Conservation (phyloP, 2,113 vertebrate genomes). For the Dinomys branickii region DNA sequence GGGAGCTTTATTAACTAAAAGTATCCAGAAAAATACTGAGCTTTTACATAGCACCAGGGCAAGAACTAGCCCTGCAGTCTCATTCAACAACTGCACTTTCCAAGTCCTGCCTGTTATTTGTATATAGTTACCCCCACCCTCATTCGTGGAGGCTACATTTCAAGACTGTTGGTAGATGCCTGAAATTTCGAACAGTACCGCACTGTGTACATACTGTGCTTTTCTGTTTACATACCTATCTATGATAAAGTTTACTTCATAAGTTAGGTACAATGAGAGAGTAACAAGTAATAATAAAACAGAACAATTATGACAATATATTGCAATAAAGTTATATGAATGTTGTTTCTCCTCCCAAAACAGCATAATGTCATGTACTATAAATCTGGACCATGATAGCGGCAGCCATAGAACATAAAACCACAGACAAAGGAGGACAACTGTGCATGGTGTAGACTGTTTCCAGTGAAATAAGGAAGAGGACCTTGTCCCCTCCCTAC, state of each 20-base stretch:
- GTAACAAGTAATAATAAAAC: neutral
- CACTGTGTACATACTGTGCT: neutral
- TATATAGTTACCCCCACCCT: neutral
- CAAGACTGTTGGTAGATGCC: neutral
- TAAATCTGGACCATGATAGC: neutral
- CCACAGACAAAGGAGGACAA: neutral
- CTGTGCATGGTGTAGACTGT: too few relatives aligned
- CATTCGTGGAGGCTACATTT: neutral
- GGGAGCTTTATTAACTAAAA: neutral
- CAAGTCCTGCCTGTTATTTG: neutral
- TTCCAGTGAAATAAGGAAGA: neutral
- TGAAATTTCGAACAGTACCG: neutral
- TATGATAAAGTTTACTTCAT: neutral
- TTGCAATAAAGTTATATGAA: neutral
- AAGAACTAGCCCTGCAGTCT: neutral
- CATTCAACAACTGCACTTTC: neutral
- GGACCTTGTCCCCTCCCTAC: neutral
- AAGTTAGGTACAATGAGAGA: neutral
- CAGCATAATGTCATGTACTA: neutral
- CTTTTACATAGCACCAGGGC: neutral
- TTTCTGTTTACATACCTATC: neutral
- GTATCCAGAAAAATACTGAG: neutral
- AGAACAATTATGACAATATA: neutral
- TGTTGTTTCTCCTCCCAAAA: neutral
- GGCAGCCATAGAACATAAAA: neutral